Evolutionary conservation across 1,140 invertebrate genomes (phyloP), one percentile per base, ranked within the genome.

Genomic region (Saccostrea glomerata): DNA sequence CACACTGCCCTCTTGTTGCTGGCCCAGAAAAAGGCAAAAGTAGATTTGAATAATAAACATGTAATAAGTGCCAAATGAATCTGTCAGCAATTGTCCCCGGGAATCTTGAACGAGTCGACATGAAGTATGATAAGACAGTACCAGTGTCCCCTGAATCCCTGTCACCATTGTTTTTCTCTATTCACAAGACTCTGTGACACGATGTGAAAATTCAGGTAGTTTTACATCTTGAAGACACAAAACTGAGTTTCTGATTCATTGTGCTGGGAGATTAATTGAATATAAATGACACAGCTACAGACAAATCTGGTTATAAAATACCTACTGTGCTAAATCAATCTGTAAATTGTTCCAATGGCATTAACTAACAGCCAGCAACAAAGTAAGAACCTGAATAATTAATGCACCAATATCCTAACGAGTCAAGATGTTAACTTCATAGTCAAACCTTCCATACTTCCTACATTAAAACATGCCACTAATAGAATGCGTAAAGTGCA

Each of bases 1-100:
- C 15, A 77, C 25, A 77, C 70, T 77, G 30, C 25, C 70, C 70
- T 77, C 70, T 47, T 77, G 70, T 77, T 77, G 70, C 70, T 77
- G 9, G 11, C 9, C 70, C 25, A 77, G 25, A 77, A 23, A 25
- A 77, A 25, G 70, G 9, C 23, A 30, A 77, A 73, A 25, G n/a
- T 73, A 25, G 66, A 73, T 73, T 73, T 73, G 66, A 73, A 73
- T 73, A 73, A 73, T 73, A 73, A 36, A 77, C 70, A 77, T 77
- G 70, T 77, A 77, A 30, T 77, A 77, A 77, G 70, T 77, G 70
- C 70, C 70, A 77, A 77, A 77, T 77, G 23, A 77, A 30, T 77
- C 25, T 30, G 25, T 77, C 70, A 77, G 70, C 70, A 23, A 77
- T 25, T 77, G 70, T 77, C 70, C 70, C 23, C 23, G 5, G 70